Conservation (phyloP, 2,797 vertebrate species). For the Heterohyrax brucei region DNA sequence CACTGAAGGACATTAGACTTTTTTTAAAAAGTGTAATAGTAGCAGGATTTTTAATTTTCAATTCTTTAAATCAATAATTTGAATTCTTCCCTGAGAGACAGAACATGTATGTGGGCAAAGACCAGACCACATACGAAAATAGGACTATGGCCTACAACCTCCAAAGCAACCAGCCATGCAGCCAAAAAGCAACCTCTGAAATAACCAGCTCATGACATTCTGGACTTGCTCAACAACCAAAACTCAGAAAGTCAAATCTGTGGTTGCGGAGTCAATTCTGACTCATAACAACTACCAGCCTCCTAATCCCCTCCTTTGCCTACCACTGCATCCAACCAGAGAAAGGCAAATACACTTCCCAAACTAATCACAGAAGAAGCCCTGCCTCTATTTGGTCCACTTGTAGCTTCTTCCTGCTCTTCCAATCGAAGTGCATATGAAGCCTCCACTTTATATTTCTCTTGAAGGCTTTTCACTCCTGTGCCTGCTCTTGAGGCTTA, state of each 20-base stretch:
- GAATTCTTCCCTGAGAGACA: neutral
- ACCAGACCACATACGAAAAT: neutral
- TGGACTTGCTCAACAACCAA: neutral
- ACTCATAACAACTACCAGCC: neutral
- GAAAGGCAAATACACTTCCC: neutral
- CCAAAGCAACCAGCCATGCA: neutral
- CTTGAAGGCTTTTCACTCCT: neutral
- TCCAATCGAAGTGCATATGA: neutral
- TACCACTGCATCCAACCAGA: neutral
- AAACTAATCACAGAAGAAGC: neutral
- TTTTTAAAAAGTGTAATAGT: neutral
- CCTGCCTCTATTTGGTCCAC: neutral
- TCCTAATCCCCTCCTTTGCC: neutral
- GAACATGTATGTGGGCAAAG: neutral
- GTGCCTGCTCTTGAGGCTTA: neutral
- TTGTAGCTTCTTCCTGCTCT: neutral
- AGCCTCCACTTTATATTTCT: neutral
- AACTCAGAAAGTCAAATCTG: too few relatives aligned
- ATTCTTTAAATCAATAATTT: neutral
- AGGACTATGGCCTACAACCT: neutral
- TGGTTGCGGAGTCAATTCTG: too few relatives aligned
- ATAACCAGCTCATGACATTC: neutral
- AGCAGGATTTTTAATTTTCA: neutral
- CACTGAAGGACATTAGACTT: neutral
- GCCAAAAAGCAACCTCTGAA: neutral